Evolutionary conservation across 2,797 vertebrate genomes (phyloP).

Genomic region (Cuniculus paca): DNA sequence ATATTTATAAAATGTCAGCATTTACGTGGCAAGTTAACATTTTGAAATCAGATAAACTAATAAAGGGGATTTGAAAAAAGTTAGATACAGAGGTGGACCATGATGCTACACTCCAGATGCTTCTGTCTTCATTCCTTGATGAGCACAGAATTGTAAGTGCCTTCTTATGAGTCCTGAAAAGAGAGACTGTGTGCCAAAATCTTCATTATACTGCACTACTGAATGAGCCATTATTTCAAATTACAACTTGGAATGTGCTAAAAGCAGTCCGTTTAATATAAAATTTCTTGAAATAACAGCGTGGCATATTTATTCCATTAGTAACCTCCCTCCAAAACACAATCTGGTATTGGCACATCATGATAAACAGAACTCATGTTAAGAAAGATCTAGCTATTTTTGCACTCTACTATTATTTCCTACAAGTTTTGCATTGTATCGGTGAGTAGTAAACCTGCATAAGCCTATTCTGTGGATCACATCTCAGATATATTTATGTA

Average conservation of each 20-base stretch:
- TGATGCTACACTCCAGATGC: background rate
- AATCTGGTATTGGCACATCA: background rate
- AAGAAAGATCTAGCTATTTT: background rate
- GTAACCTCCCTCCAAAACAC: background rate
- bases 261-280: conserved; percentile 39
- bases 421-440: background rate
- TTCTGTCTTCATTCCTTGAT: background rate
- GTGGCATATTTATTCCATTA: background rate
- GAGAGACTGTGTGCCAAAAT: background rate
- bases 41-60: background rate
- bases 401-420: background rate
- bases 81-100: background rate
- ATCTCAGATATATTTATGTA: background rate
- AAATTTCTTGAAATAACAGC: background rate
- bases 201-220: background rate
- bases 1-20: background rate
- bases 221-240: background rate
- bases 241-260: background rate
- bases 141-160: background rate
- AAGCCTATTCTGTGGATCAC: background rate
- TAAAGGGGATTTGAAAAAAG: background rate
- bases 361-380: background rate
- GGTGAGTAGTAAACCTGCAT: background rate
- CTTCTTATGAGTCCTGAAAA: background rate
- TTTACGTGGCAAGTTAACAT: background rate